Percentiles rank a stretch among this genome's conserved stretches.
These are phyloP conservation scores for Heliconius ismenius DNA, from an alignment of 2,888 invertebrate species.

Conservation along the genomic window DNA sequence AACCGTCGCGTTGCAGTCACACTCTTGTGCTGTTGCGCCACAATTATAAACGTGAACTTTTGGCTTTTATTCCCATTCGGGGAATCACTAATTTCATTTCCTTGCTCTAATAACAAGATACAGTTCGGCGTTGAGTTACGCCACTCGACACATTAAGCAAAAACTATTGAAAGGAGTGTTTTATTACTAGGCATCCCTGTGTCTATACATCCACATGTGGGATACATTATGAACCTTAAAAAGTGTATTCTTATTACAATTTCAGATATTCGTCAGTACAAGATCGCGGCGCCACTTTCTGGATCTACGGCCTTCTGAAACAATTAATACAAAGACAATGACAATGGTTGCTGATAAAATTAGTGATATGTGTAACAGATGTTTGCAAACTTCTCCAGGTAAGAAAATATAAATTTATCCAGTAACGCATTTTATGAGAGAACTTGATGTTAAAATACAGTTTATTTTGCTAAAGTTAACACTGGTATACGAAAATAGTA, in stretches of 20 bases:
- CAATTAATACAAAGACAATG: conserved; percentile 51
- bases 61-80: too few species aligned
- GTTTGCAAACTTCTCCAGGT: conserved; percentile 67
- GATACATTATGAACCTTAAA: neutral
- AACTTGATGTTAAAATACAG: neutral
- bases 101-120: too few species aligned
- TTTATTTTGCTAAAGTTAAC: neutral
- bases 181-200: neutral
- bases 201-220: neutral
- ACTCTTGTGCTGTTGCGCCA: too few species aligned
- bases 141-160: too few species aligned
- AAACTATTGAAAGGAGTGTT: neutral
- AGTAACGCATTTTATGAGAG: neutral
- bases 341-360: conserved; percentile 54
- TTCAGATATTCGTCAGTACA: conserved; percentile 60
- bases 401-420: conserved; percentile 33
- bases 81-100: too few species aligned
- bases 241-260: conserved; percentile 13
- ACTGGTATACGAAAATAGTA: neutral
- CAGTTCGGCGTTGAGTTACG: too few species aligned
- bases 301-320: conserved; percentile 46
- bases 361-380: conserved; percentile 58
- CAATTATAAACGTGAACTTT: too few species aligned
- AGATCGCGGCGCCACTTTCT: conserved; percentile 57
- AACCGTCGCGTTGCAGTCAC: too few species aligned